phyloP scores from a whole-genome alignment of 2,797 vertebrate species.

The Spatula versicolor region DNA sequence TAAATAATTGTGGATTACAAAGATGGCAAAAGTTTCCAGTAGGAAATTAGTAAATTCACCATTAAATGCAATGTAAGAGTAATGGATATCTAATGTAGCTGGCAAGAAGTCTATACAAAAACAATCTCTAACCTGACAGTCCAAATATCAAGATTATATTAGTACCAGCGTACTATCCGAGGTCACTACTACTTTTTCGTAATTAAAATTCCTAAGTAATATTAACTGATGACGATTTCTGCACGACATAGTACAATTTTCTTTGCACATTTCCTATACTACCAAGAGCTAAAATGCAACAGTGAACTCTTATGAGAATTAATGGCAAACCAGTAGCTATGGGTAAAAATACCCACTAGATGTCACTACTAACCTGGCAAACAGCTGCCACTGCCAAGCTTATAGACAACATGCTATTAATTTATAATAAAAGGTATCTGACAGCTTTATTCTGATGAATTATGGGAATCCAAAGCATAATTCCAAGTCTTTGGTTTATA shows the following conservation, averaged over 20 bases:
- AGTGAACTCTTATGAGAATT: accelerated
- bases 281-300: not conserved
- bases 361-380: conserved; percentile 79
- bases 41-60: not conserved
- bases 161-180: not conserved
- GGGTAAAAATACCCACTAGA: conserved; percentile 71
- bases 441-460: conserved; percentile 86
- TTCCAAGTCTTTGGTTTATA: conserved; percentile 82
- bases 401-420: conserved; percentile 73
- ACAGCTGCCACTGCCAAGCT: not conserved
- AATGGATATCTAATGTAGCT: not conserved
- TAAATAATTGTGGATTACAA: not conserved
- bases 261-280: not conserved
- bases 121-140: not conserved
- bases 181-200: not conserved
- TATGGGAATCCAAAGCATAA: conserved; percentile 82
- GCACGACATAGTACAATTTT: not conserved
- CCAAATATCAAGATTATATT: not conserved
- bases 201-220: not conserved
- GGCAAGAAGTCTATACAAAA: not conserved
- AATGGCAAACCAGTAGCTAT: not conserved
- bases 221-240: not conserved
- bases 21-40: accelerated
- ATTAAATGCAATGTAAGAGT: not conserved
- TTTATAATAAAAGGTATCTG: conserved; percentile 84